Evolutionary conservation across 2,797 vertebrate species (phyloP), one percentile per base, ranked within the genome.

Genomic region (Paguma larvata): DNA sequence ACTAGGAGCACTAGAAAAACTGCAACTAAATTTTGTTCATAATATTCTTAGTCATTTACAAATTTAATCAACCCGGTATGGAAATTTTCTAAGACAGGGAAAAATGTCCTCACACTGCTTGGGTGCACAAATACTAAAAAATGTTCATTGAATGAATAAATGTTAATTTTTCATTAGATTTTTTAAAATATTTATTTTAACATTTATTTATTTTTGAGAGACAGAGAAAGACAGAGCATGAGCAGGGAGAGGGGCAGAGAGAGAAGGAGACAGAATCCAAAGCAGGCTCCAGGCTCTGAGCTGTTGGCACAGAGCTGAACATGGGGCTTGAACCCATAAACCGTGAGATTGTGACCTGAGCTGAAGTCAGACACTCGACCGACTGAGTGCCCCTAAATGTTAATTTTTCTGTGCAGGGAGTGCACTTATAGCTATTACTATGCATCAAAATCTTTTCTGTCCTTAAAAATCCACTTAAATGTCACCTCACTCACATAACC

Each of bases 11-110:
- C 21, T 80, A 84, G 48, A 53, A 62, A 94, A 65, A 89, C 8
- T 32, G 30, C 38, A 94, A 30, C 41, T 87, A 70, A 94, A 94
- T 77, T 86, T 95, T 77, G 46, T 90, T n/a, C 13, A 41, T 86
- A 83, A 51, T 84, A 63, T 91, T 59, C 30, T 91, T 91, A 25
- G 21, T 38, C 11, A 87, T 53, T 30, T 8, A 19, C 62, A 94
- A 86, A 79, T 78, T 85, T 85, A 75, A 89, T 67, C 94, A 88
- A 23, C 6, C 27, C 27, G 80, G 16, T 73, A 7, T 91, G 79
- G 91, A 94, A 96, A 48, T 88, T 96, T 91, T 30, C 23, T 91
- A 80, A 83, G 32, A 89, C 13, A 67, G 25, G 67, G 83, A 41
- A 85, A 92, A 91, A 87, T 34, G 6, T 56, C 34, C 70, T 87